Evolutionary conservation across 2,113 vertebrate genomes (phyloP), one percentile per base, ranked within the genome.

Genomic region (Oryzias woworae): DNA sequence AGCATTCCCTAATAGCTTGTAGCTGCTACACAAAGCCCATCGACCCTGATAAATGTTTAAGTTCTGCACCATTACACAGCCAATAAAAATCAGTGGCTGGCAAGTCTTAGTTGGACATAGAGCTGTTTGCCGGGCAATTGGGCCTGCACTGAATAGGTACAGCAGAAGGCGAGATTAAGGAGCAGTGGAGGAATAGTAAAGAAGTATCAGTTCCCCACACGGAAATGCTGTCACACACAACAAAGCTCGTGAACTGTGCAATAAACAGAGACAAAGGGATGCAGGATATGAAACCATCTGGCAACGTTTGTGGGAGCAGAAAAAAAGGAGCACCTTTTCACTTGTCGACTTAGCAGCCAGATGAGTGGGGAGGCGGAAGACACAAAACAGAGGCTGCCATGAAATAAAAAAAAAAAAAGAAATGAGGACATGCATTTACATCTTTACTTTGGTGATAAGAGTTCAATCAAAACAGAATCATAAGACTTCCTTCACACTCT

Each of bases 41-140:
- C 83, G 83, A 89, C 80, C 77, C 84, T 90, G 88, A 92, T 87
- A 89, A 91, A 92, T 90, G 90, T 91, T 90, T 87, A 84, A 73
- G 88, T 90, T 89, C 85, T 86, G 84, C 87, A 71, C 86, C 88
- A 89, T 91, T 91, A 86, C 82, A 72, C 85, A 77, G 85, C 90
- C 90, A 90, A 91, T 92, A 90, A 90, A 92, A 92, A 86, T 91
- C 87, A 85, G 66, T 5, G 73, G 73, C 70, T 73, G 83, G 76
- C 79, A 83, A 84, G 76, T 82, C 76, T 77, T 87, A 88, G 88
- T 92, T 86, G 71, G 85, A 85, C 81, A 85, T 74, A 75, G 78
- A 82, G 73, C 78, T 75, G 67, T 70, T 84, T 57, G 66, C 73
- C 50, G 70, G 67, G 71, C 77, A 76, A 82, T 69, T 77, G 67